Percentiles rank a stretch among this genome's conserved stretches.
These are phyloP conservation scores for Yasuhikotakia modesta DNA, from an alignment of 2,797 vertebrate genomes.

Conservation along the genomic window DNA sequence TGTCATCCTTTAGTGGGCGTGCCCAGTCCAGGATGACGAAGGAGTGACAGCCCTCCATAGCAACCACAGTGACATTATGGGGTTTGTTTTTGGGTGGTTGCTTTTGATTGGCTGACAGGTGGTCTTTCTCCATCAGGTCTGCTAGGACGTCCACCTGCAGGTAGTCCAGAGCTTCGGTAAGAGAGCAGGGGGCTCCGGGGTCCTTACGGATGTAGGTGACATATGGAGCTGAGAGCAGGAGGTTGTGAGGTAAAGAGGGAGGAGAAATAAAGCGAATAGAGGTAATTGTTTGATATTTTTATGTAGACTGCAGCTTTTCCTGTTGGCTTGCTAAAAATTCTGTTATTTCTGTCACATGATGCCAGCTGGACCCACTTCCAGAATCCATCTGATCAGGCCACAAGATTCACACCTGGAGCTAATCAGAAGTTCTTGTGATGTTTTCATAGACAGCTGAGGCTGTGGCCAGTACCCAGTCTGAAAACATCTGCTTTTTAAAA, in stretches of 20 bases:
- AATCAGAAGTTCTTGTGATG: conserved; percentile 49
- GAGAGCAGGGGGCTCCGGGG: conserved; percentile 87
- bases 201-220: conserved; percentile 95
- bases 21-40: conserved; percentile 98
- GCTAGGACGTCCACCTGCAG: conserved; percentile 92
- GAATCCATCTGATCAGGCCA: conserved; percentile 63
- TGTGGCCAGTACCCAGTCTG: no score
- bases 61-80: conserved; percentile 92
- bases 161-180: conserved; percentile 95
- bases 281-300: conserved; percentile 22
- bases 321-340: conserved; percentile 46
- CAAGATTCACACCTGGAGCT: conserved; percentile 54
- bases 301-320: conserved; percentile 26
- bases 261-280: background rate
- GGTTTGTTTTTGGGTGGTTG: conserved; percentile 83
- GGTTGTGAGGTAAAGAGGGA: background rate
- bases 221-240: conserved; percentile 83
- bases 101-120: conserved; percentile 65
- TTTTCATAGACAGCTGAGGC: no score
- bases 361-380: conserved; percentile 66
- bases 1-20: conserved; percentile 85
- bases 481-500: no score
- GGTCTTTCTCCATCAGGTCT: conserved; percentile 85
- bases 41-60: conserved; percentile 97
- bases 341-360: conserved; percentile 53